Conservation (phyloP, 2,113 vertebrate genomes). For the Uropsilus gracilis region DNA sequence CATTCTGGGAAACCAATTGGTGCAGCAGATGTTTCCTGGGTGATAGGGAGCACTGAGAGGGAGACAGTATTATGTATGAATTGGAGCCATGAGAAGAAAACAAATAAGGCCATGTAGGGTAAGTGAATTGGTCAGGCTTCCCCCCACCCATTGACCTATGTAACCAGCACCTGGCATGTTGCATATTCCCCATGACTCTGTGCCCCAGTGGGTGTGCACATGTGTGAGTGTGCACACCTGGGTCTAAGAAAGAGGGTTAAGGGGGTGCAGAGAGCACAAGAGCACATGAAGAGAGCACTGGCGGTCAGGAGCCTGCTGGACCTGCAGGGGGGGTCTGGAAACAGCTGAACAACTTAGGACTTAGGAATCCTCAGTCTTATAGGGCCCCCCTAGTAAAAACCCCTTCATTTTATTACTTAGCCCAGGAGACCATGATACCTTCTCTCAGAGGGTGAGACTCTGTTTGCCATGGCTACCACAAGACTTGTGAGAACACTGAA, state of each 20-base stretch:
- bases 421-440: not conserved
- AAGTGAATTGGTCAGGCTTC: no score
- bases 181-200: no score
- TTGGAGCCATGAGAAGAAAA: not conserved
- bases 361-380: not conserved
- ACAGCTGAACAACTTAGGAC: not conserved
- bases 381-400: not conserved
- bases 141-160: no score
- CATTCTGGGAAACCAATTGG: not conserved
- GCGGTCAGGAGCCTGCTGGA: rapidly evolving
- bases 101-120: not conserved
- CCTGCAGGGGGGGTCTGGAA: not conserved
- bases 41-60: not conserved
- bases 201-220: no score
- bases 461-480: not conserved
- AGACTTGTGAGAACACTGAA: not conserved
- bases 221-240: no score
- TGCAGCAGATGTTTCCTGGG: not conserved
- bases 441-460: not conserved
- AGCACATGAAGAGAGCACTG: no score
- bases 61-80: not conserved
- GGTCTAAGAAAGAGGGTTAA: no score
- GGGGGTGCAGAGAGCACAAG: no score
- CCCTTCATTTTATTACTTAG: not conserved
- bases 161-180: no score